phyloP scores from a whole-genome alignment of 1,140 invertebrate species.

The Sesamia nonagrioides region DNA sequence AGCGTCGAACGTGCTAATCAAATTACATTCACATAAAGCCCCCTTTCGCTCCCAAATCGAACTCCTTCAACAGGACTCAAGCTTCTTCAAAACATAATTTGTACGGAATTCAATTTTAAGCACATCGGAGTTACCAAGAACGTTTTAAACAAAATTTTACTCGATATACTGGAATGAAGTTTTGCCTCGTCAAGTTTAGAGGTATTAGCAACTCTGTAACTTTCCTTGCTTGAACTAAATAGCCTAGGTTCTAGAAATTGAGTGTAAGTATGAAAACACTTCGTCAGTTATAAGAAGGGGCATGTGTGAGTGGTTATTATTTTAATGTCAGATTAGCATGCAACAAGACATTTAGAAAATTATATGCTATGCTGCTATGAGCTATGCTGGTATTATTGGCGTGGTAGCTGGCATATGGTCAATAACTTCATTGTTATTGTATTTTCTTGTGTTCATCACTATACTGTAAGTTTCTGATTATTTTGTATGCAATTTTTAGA shows the following conservation, averaged over 20 bases:
- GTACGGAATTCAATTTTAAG: not conserved
- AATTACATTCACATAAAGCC: not conserved
- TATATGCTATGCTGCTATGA: no score
- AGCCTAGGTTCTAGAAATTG: not conserved
- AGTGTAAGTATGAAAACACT: not conserved
- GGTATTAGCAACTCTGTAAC: not conserved
- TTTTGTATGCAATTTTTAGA: no score
- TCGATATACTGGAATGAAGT: not conserved
- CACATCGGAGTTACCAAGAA: not conserved
- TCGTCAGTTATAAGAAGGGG: no score
- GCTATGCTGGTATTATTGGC: no score
- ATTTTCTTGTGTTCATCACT: no score
- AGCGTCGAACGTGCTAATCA: not conserved
- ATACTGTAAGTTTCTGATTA: no score
- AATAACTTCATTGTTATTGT: no score
- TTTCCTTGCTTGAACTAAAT: not conserved
- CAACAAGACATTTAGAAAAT: no score
- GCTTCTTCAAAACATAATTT: slow-evolving; percentile 15
- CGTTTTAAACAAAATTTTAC: slow-evolving; percentile 24
- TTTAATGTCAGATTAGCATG: no score
- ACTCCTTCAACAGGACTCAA: not conserved
- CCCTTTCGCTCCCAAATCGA: not conserved
- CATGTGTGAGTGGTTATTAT: no score
- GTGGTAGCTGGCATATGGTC: no score
- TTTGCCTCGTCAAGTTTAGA: slow-evolving; percentile 8